Evolutionary conservation across 2,888 invertebrate genomes (phyloP).

Genomic region (Drosophila histrio): DNA sequence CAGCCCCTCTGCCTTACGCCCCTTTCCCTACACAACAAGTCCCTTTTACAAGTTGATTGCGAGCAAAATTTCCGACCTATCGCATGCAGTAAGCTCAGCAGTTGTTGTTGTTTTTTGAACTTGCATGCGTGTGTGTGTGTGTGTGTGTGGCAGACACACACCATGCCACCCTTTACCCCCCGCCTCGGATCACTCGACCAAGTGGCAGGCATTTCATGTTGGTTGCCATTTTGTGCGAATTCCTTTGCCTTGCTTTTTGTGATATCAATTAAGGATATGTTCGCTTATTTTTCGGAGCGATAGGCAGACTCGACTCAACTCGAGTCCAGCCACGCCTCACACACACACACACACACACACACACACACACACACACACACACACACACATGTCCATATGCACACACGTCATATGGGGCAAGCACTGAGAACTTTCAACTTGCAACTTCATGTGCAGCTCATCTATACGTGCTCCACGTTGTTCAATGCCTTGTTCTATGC

Average conservation of each 20-base stretch:
- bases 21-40: not conserved
- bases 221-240: conserved; percentile 68
- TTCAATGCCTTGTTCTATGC: conserved; percentile 57
- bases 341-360: conserved; percentile 19
- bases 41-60: conserved; percentile 58
- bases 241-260: conserved; percentile 75
- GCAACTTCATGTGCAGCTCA: conserved; percentile 63
- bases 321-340: conserved; percentile 56
- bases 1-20: not conserved
- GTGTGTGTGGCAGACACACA: conserved; percentile 47
- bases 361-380: conserved; percentile 21
- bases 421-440: conserved; percentile 37
- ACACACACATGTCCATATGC: conserved; percentile 16
- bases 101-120: conserved; percentile 53
- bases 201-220: conserved; percentile 36
- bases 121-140: conserved; percentile 61
- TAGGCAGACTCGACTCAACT: conserved; percentile 40
- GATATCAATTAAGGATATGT: conserved; percentile 83
- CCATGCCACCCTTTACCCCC: conserved; percentile 11
- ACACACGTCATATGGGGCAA: conserved; percentile 53
- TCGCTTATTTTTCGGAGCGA: conserved; percentile 56
- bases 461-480: conserved; percentile 56
- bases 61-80: conserved; percentile 76
- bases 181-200: too few species aligned
- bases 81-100: conserved; percentile 74